These are phyloP conservation scores for Calidris pygmaea DNA, from an alignment of 2,113 vertebrate genomes.

Conservation along the genomic window DNA sequence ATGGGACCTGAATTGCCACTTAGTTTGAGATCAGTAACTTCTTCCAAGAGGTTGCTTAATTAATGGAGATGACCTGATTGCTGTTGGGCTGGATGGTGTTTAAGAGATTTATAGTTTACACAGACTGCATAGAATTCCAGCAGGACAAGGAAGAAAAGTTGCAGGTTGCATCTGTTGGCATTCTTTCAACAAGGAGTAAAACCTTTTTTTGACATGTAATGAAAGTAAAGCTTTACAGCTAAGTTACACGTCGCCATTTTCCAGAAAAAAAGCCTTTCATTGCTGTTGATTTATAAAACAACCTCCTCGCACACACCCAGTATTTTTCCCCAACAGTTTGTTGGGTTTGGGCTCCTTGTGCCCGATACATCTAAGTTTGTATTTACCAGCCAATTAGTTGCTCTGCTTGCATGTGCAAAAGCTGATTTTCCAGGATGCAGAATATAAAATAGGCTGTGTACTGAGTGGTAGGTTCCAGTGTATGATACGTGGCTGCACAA, in stretches of 20 bases:
- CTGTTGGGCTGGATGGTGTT: neutral
- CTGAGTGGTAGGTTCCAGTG: conserved; percentile 27
- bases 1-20: neutral
- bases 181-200: neutral
- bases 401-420: conserved; percentile 22
- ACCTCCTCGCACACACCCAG: accelerated
- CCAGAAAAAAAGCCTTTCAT: neutral
- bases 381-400: neutral
- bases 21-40: neutral
- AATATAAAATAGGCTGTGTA: conserved; percentile 21
- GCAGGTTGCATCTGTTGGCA: neutral
- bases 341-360: neutral
- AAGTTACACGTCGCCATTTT: neutral
- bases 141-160: neutral
- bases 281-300: neutral
- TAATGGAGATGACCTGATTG: neutral
- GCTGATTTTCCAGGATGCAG: conserved; percentile 48
- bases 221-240: neutral
- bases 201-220: neutral
- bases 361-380: neutral
- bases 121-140: neutral
- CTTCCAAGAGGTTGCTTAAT: neutral
- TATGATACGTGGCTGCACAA: conserved; percentile 28
- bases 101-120: neutral
- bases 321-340: neutral